Evolutionary conservation across 2,888 invertebrate genomes (phyloP), one percentile per base, ranked within the genome.

Genomic region (Herminia tarsipennalis): DNA sequence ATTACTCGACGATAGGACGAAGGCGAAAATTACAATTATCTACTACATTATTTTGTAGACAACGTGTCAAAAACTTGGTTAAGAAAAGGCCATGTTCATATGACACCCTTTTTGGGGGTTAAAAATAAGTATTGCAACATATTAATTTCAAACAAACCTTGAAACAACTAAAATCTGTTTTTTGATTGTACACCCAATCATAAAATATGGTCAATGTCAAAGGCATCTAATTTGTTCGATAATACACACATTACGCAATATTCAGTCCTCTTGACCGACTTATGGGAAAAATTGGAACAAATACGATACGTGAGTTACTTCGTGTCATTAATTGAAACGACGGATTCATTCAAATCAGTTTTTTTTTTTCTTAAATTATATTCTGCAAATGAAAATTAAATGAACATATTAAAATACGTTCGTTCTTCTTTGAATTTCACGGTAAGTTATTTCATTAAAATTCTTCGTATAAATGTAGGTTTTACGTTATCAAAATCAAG

Each of bases 191-290:
- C 13, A 30, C 40, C 45, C 52, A 66, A 66, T 65, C 35, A 49
- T 58, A 64, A 47, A 61, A 58, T 63, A 63, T 60, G 57, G 63
- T 61, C 66, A 66, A 61, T 66, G 66, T 63, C 66, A 67, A 65
- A 57, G 42, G 8, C 57, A 60, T 60, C 54, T 53, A 55, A 59
- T 66, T 68, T 55, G 27, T 49, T 56, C 32, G 29, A 53, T 66
- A 68, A 63, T 56, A 59, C 29, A 51, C 46, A 46, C 33, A 55
- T 64, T 67, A 52, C 61, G 44, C 54, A 59, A 66, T 21, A 39
- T 51, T n/a, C 47, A 52, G 53, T 64, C 65, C 35, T 62, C 68
- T 67, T 66, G 66, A 66, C 66, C 66, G 68, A 66, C 55, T 65
- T 66, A 35, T 45, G 34, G 35, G 32, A 50, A 66, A 65, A 66